A percentile compares a stretch with the other conserved stretches of the same genome.
Conservation (phyloP, 2,113 vertebrate species). For the Perca fluviatilis region DNA sequence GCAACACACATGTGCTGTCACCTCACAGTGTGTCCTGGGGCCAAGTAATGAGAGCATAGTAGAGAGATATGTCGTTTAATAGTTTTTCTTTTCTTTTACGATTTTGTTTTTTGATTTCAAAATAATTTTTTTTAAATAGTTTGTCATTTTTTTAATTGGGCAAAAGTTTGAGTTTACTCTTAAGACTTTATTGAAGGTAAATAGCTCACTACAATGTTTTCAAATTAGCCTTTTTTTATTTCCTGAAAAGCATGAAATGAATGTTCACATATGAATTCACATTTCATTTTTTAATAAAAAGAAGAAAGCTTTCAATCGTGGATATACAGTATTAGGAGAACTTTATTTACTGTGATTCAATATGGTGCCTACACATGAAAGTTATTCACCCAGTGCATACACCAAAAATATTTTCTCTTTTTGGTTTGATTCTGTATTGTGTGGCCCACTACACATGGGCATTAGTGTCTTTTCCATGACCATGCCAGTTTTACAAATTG, state of each 20-base stretch:
- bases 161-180: background rate
- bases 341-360: slow-evolving; percentile 1
- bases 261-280: background rate
- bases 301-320: background rate
- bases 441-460: background rate
- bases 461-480: background rate
- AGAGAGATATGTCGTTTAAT: slow-evolving; percentile 47
- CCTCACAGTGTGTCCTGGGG: slow-evolving; percentile 19
- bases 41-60: slow-evolving; percentile 58
- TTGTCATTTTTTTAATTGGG: background rate
- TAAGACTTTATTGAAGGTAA: too few species aligned
- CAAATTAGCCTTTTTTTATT: too few species aligned
- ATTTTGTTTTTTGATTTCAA: slow-evolving; percentile 36
- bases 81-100: slow-evolving; percentile 38
- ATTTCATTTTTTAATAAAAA: background rate
- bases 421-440: background rate
- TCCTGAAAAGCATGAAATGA: too few species aligned
- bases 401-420: background rate
- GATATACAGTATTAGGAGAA: background rate
- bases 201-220: too few species aligned
- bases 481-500: background rate
- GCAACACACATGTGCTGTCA: slow-evolving; percentile 39
- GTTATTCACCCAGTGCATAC: background rate
- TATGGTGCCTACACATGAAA: background rate
- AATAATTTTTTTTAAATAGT: background rate